Evolutionary conservation across 2,888 invertebrate genomes (phyloP).

Genomic region (Chamaedrilus cognettii): DNA sequence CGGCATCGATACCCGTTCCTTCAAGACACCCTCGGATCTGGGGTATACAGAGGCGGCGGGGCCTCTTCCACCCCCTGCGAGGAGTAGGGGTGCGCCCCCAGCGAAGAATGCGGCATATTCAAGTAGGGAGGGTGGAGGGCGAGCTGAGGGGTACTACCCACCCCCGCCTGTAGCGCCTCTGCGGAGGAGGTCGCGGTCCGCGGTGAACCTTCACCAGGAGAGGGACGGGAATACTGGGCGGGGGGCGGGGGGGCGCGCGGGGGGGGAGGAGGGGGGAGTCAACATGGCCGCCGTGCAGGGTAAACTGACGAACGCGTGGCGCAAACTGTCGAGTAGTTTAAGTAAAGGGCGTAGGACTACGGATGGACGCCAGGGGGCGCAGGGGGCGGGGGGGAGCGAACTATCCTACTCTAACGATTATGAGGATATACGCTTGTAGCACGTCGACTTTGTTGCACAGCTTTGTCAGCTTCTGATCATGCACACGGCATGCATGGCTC

Average conservation of each 20-base stretch:
- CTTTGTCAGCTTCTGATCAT: too few species aligned
- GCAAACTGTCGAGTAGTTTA: background rate
- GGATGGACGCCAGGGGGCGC: background rate
- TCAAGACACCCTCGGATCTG: background rate
- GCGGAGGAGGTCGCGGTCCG: background rate
- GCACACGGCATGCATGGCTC: too few species aligned
- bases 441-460: background rate
- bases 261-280: background rate
- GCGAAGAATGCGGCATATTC: too few species aligned
- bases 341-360: background rate
- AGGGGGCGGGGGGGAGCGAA: too few species aligned
- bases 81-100: too few species aligned
- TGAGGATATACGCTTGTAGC: background rate
- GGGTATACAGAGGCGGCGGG: background rate
- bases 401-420: too few species aligned
- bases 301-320: constrained; percentile 1
- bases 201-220: background rate
- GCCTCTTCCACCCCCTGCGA: background rate
- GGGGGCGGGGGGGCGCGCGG: background rate
- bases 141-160: background rate
- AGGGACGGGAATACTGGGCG: background rate
- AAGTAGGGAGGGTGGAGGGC: background rate
- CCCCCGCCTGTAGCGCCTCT: background rate
- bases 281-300: background rate
- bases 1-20: background rate